Evolutionary conservation across 2,888 invertebrate genomes (phyloP).

Genomic region (Eupithecia subfuscata): DNA sequence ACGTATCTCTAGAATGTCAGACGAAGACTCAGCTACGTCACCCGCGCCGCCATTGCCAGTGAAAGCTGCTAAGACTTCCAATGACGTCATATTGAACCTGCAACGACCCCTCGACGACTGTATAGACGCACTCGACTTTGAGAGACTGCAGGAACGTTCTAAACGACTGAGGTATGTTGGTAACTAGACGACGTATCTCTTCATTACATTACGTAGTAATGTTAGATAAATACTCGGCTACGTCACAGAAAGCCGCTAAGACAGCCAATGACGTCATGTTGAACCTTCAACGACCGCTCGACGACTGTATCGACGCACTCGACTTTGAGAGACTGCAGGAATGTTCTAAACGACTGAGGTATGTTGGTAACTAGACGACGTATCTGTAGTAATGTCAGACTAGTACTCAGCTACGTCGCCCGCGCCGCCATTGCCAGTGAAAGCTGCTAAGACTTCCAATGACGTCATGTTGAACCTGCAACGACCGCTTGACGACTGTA

Average conservation of each 20-base stretch:
- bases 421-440: too few relatives aligned
- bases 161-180: too few relatives aligned
- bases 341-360: slow-evolving; percentile 67
- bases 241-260: slow-evolving; percentile 47
- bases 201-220: too few relatives aligned
- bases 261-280: slow-evolving; percentile 56
- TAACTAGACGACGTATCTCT: slow-evolving; percentile 66
- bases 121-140: too few relatives aligned
- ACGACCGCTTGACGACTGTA: slow-evolving; percentile 60
- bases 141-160: too few relatives aligned
- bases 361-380: slow-evolving; percentile 10
- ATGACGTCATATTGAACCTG: slow-evolving; percentile 63
- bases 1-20: neutral
- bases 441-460: neutral
- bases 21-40: too few relatives aligned
- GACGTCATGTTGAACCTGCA: slow-evolving; percentile 66
- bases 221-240: slow-evolving; percentile 65
- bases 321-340: slow-evolving; percentile 61
- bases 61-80: neutral
- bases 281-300: slow-evolving; percentile 61
- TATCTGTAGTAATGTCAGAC: neutral
- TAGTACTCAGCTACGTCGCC: slow-evolving; percentile 58
- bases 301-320: slow-evolving; percentile 63
- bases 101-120: slow-evolving; percentile 48
- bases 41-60: too few relatives aligned